Evolutionary conservation across 2,888 invertebrate genomes (phyloP).

Genomic region (Acleris sparsana): DNA sequence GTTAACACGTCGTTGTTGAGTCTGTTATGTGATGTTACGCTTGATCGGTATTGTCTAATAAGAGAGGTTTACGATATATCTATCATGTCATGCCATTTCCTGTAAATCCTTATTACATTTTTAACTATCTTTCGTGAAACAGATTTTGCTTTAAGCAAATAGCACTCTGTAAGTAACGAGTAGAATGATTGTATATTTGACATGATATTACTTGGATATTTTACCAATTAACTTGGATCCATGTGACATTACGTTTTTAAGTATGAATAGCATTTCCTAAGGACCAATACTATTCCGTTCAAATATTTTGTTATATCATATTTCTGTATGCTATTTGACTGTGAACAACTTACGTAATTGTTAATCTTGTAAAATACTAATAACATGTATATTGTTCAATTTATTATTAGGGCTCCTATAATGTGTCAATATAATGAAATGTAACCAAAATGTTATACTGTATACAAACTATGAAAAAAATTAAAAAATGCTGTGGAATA

Average conservation of each 20-base stretch:
- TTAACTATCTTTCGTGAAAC: neutral
- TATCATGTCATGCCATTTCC: constrained; percentile 17
- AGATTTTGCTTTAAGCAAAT: constrained; percentile 34
- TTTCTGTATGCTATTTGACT: constrained; percentile 62
- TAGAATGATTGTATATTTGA: constrained; percentile 46
- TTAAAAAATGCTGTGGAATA: constrained; percentile 73
- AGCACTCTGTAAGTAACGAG: constrained; percentile 45
- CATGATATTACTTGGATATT: constrained; percentile 62
- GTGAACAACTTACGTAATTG: constrained; percentile 63
- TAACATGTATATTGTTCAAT: constrained; percentile 78
- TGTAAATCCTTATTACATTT: neutral
- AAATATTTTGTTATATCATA: constrained; percentile 61
- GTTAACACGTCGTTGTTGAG: constrained; percentile 20
- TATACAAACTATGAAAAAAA: constrained; percentile 80
- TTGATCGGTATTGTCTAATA: constrained; percentile 18
- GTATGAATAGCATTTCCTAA: constrained; percentile 58
- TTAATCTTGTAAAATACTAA: constrained; percentile 75
- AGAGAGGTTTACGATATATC: constrained; percentile 13
- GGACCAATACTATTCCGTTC: constrained; percentile 70
- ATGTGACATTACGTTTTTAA: constrained; percentile 25
- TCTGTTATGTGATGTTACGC: constrained; percentile 25
- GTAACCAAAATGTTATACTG: constrained; percentile 80
- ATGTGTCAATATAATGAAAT: constrained; percentile 79
- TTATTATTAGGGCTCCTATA: constrained; percentile 76
- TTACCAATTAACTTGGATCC: constrained; percentile 40